phyloP scores from a whole-genome alignment of 2,797 vertebrate genomes.

The Cephalopachus bancanus region DNA sequence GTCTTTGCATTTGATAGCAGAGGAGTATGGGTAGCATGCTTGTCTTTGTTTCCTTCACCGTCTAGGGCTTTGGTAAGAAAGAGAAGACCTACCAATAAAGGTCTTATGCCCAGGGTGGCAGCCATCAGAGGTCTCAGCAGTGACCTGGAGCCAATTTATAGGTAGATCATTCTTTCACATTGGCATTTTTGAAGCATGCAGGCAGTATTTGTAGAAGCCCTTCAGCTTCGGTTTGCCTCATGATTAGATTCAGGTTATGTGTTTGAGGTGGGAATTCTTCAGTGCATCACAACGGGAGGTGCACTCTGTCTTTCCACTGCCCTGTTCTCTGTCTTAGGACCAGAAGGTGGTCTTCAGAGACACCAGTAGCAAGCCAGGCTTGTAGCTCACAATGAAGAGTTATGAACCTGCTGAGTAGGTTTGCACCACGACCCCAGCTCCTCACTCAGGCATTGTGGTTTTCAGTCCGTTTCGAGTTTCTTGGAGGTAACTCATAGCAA shows the following conservation, averaged over 20 bases:
- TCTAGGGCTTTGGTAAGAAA: not conserved
- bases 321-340: not conserved
- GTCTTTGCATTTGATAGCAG: not conserved
- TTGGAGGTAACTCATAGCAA: not conserved
- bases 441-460: not conserved
- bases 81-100: not conserved
- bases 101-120: not conserved
- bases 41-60: not conserved
- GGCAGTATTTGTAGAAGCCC: not conserved
- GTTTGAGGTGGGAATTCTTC: not conserved
- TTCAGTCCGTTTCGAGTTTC: not conserved
- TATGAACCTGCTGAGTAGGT: not conserved
- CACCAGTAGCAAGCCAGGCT: not conserved
- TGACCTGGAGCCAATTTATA: not conserved
- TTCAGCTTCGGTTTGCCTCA: not conserved
- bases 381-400: not conserved
- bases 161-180: not conserved
- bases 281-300: not conserved
- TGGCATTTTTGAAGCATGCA: not conserved
- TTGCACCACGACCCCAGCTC: too few species aligned
- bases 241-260: not conserved
- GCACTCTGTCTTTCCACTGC: fast-evolving
- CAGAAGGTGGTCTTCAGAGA: not conserved
- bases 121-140: not conserved
- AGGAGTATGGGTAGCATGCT: not conserved